Evolutionary conservation across 2,797 vertebrate species (phyloP), one percentile per base, ranked within the genome.

Genomic region (Myripristis jacobus): DNA sequence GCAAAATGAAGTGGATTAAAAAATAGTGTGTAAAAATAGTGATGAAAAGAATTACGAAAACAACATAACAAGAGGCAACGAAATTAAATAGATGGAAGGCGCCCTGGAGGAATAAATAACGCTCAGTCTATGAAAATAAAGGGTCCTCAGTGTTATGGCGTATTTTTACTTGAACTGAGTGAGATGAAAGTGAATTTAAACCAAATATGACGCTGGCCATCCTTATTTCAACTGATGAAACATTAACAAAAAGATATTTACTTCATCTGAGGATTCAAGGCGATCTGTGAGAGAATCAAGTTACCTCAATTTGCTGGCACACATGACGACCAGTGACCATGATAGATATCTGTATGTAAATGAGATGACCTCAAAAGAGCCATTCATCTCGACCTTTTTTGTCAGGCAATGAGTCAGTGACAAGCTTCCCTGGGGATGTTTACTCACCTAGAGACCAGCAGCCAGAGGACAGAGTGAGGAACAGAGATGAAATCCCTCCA

Each of bases 371-470:
- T 66, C 51, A 61, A 79, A 75, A 75, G 65, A 80, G 73, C 24
- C 34, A 78, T 87, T 74, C 36, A 56, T 82, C 59, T 50, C 76
- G 50, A 75, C 64, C 38, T 21, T 34, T 69, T 55, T 36, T 34
- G 19, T 56, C 66, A 24, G 25, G 21, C 44, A 58, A 61, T 41
- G 56, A 66, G 65, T 22, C 66, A 70, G 34, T 66, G 29, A 73
- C 56, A 29, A 38, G 58, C 24, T 65, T 66, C 60, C 64, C 53
- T 36, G 52, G 29, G 56, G 66, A 77, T 63, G 52, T 54, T 70
- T 67, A 29, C 57, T 75, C 81, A 81, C 27, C 21, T 34, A 43
- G 13, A 48, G 85, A 75, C 88, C 78, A 82, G 53, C 75, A 80
- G 75, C 83, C 70, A 75, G 18, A 12, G 38, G 48, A 46, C 21